These are phyloP conservation scores for Plectrocnemia conspersa DNA, from an alignment of 1,140 invertebrate genomes.

Conservation along the genomic window DNA sequence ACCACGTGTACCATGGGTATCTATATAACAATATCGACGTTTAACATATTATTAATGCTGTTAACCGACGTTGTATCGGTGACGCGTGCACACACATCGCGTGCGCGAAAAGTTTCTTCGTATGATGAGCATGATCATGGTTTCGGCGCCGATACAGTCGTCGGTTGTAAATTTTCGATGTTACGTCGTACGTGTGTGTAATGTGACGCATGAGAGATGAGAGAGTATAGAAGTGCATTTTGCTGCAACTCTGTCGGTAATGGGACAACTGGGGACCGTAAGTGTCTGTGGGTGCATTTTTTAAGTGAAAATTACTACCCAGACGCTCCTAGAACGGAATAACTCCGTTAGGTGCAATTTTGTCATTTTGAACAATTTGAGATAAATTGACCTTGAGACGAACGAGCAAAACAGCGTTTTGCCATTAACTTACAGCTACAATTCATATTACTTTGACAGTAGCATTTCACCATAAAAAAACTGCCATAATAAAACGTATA, in stretches of 20 bases:
- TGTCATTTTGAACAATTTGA: too few species aligned
- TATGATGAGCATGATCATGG: neutral
- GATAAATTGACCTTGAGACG: too few species aligned
- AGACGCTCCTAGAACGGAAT: slow-evolving; percentile 18
- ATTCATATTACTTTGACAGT: too few species aligned
- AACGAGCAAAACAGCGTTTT: too few species aligned
- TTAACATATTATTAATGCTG: neutral
- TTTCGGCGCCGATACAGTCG: neutral
- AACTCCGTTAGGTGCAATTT: too few species aligned
- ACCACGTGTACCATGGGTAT: neutral
- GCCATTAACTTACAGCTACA: too few species aligned
- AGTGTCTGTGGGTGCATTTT: slow-evolving; percentile 13
- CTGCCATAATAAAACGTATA: too few species aligned
- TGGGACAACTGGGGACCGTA: slow-evolving; percentile 6
- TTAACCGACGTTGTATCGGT: neutral
- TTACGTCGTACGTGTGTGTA: neutral
- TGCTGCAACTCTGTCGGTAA: slow-evolving; percentile 2
- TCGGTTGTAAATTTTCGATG: neutral
- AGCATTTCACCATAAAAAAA: too few species aligned
- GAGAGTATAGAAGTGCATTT: slow-evolving; percentile 10
- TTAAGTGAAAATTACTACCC: slow-evolving; percentile 16
- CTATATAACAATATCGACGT: neutral
- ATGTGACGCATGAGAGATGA: slow-evolving; percentile 3
- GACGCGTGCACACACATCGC: neutral
- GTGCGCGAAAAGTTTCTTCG: neutral